A percentile compares a stretch with the other conserved stretches of the same genome.
Conservation (phyloP, 64 coral and sea anemone species). For the Acropora tenuis region DNA sequence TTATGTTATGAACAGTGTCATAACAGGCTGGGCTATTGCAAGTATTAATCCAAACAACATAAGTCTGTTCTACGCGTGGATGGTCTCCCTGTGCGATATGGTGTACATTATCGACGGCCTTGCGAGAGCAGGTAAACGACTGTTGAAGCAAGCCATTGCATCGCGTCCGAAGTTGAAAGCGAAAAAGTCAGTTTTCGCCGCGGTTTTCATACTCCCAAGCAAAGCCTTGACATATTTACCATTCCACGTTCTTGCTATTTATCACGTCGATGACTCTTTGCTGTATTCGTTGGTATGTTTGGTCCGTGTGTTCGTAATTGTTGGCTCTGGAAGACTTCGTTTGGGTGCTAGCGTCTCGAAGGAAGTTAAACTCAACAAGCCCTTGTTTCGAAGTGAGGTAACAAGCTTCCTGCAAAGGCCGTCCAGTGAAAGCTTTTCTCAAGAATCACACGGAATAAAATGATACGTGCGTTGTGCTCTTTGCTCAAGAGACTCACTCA, state of each 20-base stretch:
- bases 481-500: not conserved
- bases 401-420: not conserved
- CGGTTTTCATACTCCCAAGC: not conserved
- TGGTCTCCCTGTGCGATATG: conserved; percentile 64
- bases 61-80: conserved; percentile 44
- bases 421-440: not conserved
- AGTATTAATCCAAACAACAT: conserved; percentile 19
- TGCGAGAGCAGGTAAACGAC: not conserved
- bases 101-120: conserved; percentile 55
- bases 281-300: not conserved
- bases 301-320: not conserved
- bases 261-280: not conserved
- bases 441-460: no score
- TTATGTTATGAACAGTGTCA: conserved; percentile 17
- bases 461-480: no score
- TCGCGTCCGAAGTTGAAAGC: not conserved
- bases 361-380: not conserved
- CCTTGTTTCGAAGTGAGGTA: not conserved
- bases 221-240: not conserved
- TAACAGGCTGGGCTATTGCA: conserved; percentile 51
- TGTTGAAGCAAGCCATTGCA: not conserved
- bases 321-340: conserved; percentile 6
- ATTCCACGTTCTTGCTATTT: not conserved
- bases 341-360: not conserved
- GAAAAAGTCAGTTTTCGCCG: not conserved